A percentile compares a stretch with the other conserved stretches of the same genome.
Conservation (phyloP, 2,113 vertebrate species). For the Cryptotis parvus region DNA sequence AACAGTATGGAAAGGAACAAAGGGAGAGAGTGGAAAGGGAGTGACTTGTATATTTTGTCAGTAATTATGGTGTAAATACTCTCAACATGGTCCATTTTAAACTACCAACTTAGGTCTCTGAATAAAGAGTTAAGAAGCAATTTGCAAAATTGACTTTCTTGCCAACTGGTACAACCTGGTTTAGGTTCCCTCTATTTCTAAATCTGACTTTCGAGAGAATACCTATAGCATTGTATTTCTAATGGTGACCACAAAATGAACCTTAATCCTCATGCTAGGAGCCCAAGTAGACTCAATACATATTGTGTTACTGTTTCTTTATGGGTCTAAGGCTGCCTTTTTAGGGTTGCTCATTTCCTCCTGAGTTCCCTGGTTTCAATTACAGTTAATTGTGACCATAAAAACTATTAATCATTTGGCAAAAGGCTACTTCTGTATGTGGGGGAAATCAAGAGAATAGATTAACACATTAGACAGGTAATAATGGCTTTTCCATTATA, state of each 20-base stretch:
- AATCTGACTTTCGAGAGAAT: not conserved
- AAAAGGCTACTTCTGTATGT: slow-evolving; percentile 63
- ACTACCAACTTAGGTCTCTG: not conserved
- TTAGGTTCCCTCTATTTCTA: not conserved
- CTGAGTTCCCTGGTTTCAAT: slow-evolving; percentile 57
- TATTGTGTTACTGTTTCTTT: slow-evolving; percentile 18
- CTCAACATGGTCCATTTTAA: not conserved
- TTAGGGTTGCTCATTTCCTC: slow-evolving; percentile 59
- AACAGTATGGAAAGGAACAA: not conserved
- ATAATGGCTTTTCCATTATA: slow-evolving; percentile 74
- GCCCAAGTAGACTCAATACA: not conserved
- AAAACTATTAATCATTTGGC: slow-evolving; percentile 74
- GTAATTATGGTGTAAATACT: not conserved
- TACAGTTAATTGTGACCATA: slow-evolving; percentile 74
- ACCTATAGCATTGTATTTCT: slow-evolving; percentile 17
- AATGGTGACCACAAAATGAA: slow-evolving; percentile 59
- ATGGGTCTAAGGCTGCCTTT: slow-evolving; percentile 40
- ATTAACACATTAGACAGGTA: slow-evolving; percentile 75
- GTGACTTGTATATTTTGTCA: not conserved
- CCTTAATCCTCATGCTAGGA: not conserved
- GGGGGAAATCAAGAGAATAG: slow-evolving; percentile 66
- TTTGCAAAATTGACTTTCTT: not conserved
- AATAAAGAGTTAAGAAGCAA: slow-evolving; percentile 4
- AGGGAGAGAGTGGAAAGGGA: not conserved
- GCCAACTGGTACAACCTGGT: not conserved